Conservation (phyloP, 2,113 vertebrate species). For the Xyrauchen texanus region DNA sequence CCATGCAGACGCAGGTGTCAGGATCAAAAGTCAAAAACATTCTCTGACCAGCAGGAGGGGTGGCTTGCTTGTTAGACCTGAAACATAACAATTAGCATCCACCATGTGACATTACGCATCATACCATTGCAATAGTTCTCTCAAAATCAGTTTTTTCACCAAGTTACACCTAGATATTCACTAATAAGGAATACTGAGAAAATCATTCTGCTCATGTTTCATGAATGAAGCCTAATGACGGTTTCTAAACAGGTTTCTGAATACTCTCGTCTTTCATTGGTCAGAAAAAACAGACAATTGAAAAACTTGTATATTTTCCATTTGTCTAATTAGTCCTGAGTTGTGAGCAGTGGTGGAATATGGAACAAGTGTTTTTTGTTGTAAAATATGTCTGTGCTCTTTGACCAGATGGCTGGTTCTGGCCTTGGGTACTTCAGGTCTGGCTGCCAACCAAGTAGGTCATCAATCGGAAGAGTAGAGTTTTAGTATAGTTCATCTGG, state of each 20-base stretch:
- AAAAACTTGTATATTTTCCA: too few species aligned
- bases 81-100: slow-evolving; percentile 89
- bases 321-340: too few species aligned
- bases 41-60: slow-evolving; percentile 80
- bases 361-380: not conserved
- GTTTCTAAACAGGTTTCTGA: too few species aligned
- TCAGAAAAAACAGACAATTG: too few species aligned
- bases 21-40: slow-evolving; percentile 87
- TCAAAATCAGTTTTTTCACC: not conserved
- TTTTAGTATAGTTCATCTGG: slow-evolving; percentile 23
- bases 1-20: slow-evolving; percentile 88
- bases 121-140: slow-evolving; percentile 59
- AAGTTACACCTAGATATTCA: not conserved
- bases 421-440: slow-evolving; percentile 4
- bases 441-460: slow-evolving; percentile 47
- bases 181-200: not conserved
- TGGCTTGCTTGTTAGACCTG: slow-evolving; percentile 81
- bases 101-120: slow-evolving; percentile 80
- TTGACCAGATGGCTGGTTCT: slow-evolving; percentile 48
- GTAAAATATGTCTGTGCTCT: slow-evolving; percentile 25
- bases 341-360: too few species aligned
- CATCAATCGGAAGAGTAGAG: slow-evolving; percentile 31
- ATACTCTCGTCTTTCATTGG: too few species aligned
- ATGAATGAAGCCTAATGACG: too few species aligned
- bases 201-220: too few species aligned